phyloP scores from a whole-genome alignment of 2,888 invertebrate genomes.

The Papilio protenor region DNA sequence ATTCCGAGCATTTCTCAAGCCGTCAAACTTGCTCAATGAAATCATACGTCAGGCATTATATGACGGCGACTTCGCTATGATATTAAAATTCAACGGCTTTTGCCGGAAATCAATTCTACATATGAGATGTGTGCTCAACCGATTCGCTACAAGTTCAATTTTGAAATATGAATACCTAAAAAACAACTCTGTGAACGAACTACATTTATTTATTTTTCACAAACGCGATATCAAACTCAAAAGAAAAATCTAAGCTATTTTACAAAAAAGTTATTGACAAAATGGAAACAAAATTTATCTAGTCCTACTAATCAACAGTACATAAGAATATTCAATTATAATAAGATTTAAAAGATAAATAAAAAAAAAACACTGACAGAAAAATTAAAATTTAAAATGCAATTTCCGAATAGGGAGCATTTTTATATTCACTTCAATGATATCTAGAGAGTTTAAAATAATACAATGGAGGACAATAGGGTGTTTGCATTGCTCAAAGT shows the following conservation, averaged over 20 bases:
- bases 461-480: conserved; percentile 24
- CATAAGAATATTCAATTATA: not conserved
- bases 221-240: not conserved
- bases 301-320: not conserved
- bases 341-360: not conserved
- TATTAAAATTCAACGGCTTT: conserved; percentile 40
- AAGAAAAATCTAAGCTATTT: too few relatives aligned
- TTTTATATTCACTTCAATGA: conserved; percentile 16
- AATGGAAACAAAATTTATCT: not conserved
- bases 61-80: conserved; percentile 22
- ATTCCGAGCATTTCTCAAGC: conserved; percentile 27
- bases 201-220: not conserved
- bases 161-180: conserved; percentile 24
- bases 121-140: conserved; percentile 33
- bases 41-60: conserved; percentile 34
- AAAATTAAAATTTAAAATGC: not conserved
- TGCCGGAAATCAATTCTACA: conserved; percentile 32
- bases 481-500: not conserved
- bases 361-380: not conserved
- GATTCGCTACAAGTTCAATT: conserved; percentile 10
- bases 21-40: conserved; percentile 39
- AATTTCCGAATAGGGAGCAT: not conserved
- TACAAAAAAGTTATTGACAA: not conserved
- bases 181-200: not conserved
- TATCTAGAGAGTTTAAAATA: conserved; percentile 14